Conservation (phyloP, 2,797 vertebrate genomes). For the Eremophila alpestris region DNA sequence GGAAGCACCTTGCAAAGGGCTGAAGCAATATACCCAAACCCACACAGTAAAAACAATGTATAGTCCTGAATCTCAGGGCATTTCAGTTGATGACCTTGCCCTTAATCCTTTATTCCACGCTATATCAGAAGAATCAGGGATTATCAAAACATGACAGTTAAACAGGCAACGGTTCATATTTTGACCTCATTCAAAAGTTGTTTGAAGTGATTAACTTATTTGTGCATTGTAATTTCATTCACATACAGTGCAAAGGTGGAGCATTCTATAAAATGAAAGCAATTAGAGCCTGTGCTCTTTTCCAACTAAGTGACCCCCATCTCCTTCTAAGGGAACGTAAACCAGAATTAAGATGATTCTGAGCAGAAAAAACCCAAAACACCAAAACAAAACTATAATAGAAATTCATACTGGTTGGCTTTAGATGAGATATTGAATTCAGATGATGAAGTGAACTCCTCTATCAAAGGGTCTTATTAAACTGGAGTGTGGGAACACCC, state of each 20-base stretch:
- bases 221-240: slow-evolving; percentile 41
- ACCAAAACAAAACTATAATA: not conserved
- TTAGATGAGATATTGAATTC: slow-evolving; percentile 1
- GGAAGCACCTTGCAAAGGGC: not conserved
- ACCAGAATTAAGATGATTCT: slow-evolving; percentile 12
- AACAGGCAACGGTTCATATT: not conserved
- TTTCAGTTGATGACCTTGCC: not conserved
- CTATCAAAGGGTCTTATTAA: slow-evolving; percentile 19
- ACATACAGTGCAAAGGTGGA: slow-evolving; percentile 31
- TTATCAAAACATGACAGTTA: not conserved
- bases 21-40: not conserved
- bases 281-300: slow-evolving; percentile 22
- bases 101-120: slow-evolving; percentile 9
- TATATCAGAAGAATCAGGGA: not conserved
- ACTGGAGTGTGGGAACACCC: slow-evolving; percentile 17
- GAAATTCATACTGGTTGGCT: slow-evolving; percentile 37
- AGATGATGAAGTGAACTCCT: slow-evolving; percentile 24
- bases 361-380: not conserved
- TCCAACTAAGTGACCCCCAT: not conserved
- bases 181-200: not conserved
- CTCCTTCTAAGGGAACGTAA: not conserved
- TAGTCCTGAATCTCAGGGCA: not conserved
- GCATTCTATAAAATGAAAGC: not conserved
- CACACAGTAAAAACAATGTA: not conserved
- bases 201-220: slow-evolving; percentile 40